A percentile compares a stretch with the other conserved stretches of the same genome.
Conservation (phyloP, 2,797 vertebrate genomes). For the Lycodopsis pacificus region DNA sequence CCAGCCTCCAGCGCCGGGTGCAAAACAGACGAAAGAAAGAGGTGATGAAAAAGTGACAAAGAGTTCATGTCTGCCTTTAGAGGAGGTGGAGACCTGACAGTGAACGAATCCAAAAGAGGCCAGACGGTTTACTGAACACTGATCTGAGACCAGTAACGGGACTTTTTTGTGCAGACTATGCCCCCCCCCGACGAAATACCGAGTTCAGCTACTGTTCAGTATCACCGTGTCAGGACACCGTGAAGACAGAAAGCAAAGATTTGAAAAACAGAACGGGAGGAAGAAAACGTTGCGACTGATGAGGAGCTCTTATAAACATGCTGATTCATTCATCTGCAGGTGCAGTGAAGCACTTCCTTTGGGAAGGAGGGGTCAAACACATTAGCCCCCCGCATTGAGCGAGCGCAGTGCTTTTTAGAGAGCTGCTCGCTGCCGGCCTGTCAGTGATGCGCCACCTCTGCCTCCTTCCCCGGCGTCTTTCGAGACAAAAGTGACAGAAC, state of each 20-base stretch:
- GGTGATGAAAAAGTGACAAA: slow-evolving; percentile 35
- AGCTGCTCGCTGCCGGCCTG: slow-evolving; percentile 39
- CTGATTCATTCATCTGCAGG: slow-evolving; percentile 73
- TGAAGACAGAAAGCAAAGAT: slow-evolving; percentile 48
- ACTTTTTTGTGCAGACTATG: neutral
- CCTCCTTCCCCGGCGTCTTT: slow-evolving; percentile 25
- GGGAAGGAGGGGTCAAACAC: slow-evolving; percentile 76
- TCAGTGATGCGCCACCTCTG: slow-evolving; percentile 55
- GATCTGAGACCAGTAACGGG: slow-evolving; percentile 6
- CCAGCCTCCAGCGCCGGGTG: slow-evolving; percentile 26
- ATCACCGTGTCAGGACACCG: slow-evolving; percentile 47
- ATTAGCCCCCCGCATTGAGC: slow-evolving; percentile 72
- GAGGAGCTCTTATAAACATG: slow-evolving; percentile 73
- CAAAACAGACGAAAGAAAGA: slow-evolving; percentile 32
- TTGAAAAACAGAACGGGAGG: slow-evolving; percentile 1
- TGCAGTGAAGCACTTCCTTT: slow-evolving; percentile 64
- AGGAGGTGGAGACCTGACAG: slow-evolving; percentile 15
- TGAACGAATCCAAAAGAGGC: slow-evolving; percentile 16
- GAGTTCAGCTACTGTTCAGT: slow-evolving; percentile 57
- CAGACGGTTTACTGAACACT: slow-evolving; percentile 31
- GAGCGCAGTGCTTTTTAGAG: slow-evolving; percentile 56
- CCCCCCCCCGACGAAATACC: slow-evolving; percentile 21
- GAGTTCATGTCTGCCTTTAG: slow-evolving; percentile 37
- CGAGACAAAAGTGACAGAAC: slow-evolving; percentile 37
- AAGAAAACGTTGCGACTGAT: slow-evolving; percentile 66